phyloP scores from a whole-genome alignment of 2,888 invertebrate genomes.

The Lathronympha strigana region DNA sequence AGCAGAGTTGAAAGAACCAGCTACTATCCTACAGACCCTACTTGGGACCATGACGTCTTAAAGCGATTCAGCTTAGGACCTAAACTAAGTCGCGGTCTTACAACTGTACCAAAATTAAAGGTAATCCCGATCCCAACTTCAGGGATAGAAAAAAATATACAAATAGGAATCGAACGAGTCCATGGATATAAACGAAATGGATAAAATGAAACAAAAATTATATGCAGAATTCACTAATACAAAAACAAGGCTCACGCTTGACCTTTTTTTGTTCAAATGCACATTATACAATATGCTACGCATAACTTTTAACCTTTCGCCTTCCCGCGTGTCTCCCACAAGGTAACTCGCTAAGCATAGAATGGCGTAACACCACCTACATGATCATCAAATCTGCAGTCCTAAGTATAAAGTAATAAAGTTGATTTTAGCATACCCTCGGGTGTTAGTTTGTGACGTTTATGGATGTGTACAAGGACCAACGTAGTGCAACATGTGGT shows the following conservation, averaged over 20 bases:
- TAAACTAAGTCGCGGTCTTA: too few relatives aligned
- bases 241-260: constrained; percentile 10
- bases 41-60: too few relatives aligned
- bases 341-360: constrained; percentile 59
- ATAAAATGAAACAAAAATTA: background rate
- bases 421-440: constrained; percentile 39
- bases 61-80: too few relatives aligned
- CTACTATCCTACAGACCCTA: too few relatives aligned
- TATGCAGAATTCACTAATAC: background rate
- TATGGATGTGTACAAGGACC: constrained; percentile 56
- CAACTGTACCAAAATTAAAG: too few relatives aligned
- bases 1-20: too few relatives aligned
- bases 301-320: constrained; percentile 78
- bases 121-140: too few relatives aligned
- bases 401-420: fast-evolving
- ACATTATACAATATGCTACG: constrained; percentile 72
- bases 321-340: constrained; percentile 78
- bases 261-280: constrained; percentile 54
- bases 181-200: background rate
- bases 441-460: constrained; percentile 45
- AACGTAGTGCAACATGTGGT: constrained; percentile 81
- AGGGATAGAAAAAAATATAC: too few relatives aligned
- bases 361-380: constrained; percentile 33
- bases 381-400: constrained; percentile 26
- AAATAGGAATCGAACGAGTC: background rate